These are phyloP conservation scores for Chalcosyrphus nemorum DNA, from an alignment of 2,888 invertebrate species.

Conservation along the genomic window DNA sequence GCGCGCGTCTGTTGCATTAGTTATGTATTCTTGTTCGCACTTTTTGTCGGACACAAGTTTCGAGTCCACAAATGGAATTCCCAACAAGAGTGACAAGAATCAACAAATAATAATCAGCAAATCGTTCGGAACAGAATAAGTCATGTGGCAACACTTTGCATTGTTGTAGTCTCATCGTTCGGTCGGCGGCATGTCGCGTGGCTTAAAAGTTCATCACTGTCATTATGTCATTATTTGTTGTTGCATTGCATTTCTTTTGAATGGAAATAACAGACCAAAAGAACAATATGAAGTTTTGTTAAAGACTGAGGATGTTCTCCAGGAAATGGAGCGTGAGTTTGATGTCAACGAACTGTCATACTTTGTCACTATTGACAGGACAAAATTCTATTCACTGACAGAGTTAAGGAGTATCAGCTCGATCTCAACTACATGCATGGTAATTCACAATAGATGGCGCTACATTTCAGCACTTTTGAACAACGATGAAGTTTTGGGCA, in stretches of 20 bases:
- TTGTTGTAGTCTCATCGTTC: no score
- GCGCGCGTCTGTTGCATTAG: slow-evolving; percentile 19
- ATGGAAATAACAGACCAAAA: slow-evolving; percentile 8
- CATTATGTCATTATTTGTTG: slow-evolving; percentile 59
- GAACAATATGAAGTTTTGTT: neutral
- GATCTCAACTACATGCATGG: no score
- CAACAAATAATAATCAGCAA: slow-evolving; percentile 45
- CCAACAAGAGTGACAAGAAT: slow-evolving; percentile 35
- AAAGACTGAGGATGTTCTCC: slow-evolving; percentile 21
- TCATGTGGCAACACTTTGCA: slow-evolving; percentile 31
- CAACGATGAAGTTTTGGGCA: no score
- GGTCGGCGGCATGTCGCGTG: slow-evolving; percentile 21
- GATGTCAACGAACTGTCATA: slow-evolving; percentile 29
- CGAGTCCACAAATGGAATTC: slow-evolving; percentile 45
- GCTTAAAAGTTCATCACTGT: slow-evolving; percentile 66
- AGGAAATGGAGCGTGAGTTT: slow-evolving; percentile 16
- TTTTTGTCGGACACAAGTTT: slow-evolving; percentile 42
- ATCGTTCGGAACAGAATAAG: neutral
- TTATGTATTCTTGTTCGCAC: slow-evolving; percentile 34
- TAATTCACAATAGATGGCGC: no score
- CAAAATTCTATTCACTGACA: no score
- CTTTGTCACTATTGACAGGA: no score
- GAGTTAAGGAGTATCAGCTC: no score
- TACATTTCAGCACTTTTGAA: no score
- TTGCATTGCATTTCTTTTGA: slow-evolving; percentile 22